A percentile compares a stretch with the other conserved stretches of the same genome.
Conservation (phyloP, 1,140 invertebrate species). For the Drosophila mojavensis region DNA sequence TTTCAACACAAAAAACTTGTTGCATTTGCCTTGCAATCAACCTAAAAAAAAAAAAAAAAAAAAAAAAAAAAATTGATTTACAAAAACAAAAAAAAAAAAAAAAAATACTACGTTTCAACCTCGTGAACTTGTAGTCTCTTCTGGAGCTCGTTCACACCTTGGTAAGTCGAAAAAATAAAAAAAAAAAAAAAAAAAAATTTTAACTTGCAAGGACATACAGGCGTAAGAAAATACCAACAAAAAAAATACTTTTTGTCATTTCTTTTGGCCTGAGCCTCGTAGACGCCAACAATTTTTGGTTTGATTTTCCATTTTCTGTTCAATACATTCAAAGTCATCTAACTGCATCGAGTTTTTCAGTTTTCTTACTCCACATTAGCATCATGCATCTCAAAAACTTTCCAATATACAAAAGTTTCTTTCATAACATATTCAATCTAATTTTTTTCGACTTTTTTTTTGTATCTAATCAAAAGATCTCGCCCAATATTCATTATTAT, state of each 20-base stretch:
- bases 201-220: conserved; percentile 59
- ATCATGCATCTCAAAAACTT: conserved; percentile 38
- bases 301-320: conserved; percentile 36
- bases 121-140: conserved; percentile 91
- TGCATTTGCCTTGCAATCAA: conserved; percentile 65
- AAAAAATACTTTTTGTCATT: conserved; percentile 46
- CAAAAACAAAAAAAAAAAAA: conserved; percentile 45
- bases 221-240: conserved; percentile 36
- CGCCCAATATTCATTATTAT: no score
- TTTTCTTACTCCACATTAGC: conserved; percentile 27
- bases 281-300: conserved; percentile 35
- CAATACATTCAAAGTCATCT: conserved; percentile 14
- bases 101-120: conserved; percentile 73
- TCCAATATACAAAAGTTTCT: conserved; percentile 32
- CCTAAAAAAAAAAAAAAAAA: conserved; percentile 46
- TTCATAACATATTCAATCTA: not conserved
- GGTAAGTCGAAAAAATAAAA: conserved; percentile 88
- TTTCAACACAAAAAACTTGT: conserved; percentile 67
- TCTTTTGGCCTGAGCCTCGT: conserved; percentile 35
- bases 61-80: conserved; percentile 18
- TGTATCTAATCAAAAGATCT: not conserved
- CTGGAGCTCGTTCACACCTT: conserved; percentile 98
- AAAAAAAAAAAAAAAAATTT: conserved; percentile 50
- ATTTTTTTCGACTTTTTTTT: not conserved
- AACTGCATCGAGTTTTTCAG: conserved; percentile 46